phyloP scores from a whole-genome alignment of 2,888 invertebrate species.

The Xanthorhoe designata region DNA sequence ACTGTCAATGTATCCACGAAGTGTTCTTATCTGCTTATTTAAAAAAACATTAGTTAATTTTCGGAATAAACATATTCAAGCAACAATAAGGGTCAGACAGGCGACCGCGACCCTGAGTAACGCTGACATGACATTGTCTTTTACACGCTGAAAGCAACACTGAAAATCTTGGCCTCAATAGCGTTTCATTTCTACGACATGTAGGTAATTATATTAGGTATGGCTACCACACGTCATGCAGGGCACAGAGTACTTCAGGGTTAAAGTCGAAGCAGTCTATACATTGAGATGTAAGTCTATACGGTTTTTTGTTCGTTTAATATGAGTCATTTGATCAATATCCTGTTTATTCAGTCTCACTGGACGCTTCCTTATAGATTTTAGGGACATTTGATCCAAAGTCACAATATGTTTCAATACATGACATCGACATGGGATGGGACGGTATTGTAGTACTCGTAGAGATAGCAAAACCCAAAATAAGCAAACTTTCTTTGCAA shows the following conservation, averaged over 20 bases:
- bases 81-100: slow-evolving; percentile 26
- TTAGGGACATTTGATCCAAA: neutral
- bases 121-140: neutral
- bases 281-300: too few species aligned
- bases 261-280: too few species aligned
- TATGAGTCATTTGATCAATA: neutral
- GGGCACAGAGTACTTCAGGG: neutral
- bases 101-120: slow-evolving; percentile 17
- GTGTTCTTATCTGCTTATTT: neutral
- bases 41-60: neutral
- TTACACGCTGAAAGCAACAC: slow-evolving; percentile 6
- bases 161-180: neutral
- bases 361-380: neutral
- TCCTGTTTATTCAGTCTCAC: neutral
- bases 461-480: neutral
- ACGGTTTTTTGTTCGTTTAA: neutral
- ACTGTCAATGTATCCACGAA: neutral
- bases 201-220: neutral
- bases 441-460: neutral
- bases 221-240: neutral
- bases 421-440: neutral
- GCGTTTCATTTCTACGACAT: neutral
- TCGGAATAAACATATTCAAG: slow-evolving; percentile 11
- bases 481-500: slow-evolving; percentile 33
- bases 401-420: neutral